Percentiles rank a stretch among this genome's conserved stretches.
Evolutionary conservation across 2,113 vertebrate genomes (phyloP).

Genomic region (Dicentrarchus labrax): DNA sequence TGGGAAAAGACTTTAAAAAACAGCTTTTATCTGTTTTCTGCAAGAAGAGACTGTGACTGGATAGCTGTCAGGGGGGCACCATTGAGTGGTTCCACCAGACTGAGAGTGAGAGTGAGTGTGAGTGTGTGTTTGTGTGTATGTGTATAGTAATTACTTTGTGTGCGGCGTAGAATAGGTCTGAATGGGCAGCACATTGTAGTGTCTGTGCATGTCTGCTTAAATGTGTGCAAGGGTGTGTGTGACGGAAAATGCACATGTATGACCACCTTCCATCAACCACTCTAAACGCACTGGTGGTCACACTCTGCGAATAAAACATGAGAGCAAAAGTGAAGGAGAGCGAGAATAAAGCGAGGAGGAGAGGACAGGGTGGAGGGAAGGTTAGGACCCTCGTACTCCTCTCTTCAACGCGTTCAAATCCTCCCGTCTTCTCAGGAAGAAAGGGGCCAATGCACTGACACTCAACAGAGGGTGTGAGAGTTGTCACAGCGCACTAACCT

Average conservation of each 20-base stretch:
- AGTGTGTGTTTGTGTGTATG: conserved; percentile 11
- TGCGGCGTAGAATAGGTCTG: conserved; percentile 8
- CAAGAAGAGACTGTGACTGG: conserved; percentile 30
- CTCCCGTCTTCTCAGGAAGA: conserved; percentile 16
- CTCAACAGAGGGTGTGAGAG: conserved; percentile 46
- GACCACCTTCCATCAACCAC: conserved; percentile 32
- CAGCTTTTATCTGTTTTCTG: conserved; percentile 70
- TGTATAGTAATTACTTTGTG: conserved; percentile 27
- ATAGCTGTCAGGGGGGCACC: conserved; percentile 61
- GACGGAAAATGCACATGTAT: conserved; percentile 37
- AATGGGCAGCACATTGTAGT: not conserved
- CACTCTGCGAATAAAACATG: conserved; percentile 62
- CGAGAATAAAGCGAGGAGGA: not conserved
- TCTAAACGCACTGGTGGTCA: conserved; percentile 31
- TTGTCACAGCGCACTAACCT: conserved; percentile 58
- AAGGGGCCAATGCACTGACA: conserved; percentile 46
- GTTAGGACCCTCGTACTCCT: conserved; percentile 27
- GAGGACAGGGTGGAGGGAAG: conserved; percentile 13
- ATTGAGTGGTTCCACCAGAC: conserved; percentile 52
- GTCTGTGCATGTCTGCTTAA: not conserved
- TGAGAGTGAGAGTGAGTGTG: conserved; percentile 22
- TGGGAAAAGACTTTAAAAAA: conserved; percentile 61
- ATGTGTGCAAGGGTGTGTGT: not conserved
- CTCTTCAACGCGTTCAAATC: conserved; percentile 6
- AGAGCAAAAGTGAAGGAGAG: conserved; percentile 11